These are phyloP conservation scores for Drosophila saltans DNA, from an alignment of 1,140 invertebrate genomes.

Conservation along the genomic window DNA sequence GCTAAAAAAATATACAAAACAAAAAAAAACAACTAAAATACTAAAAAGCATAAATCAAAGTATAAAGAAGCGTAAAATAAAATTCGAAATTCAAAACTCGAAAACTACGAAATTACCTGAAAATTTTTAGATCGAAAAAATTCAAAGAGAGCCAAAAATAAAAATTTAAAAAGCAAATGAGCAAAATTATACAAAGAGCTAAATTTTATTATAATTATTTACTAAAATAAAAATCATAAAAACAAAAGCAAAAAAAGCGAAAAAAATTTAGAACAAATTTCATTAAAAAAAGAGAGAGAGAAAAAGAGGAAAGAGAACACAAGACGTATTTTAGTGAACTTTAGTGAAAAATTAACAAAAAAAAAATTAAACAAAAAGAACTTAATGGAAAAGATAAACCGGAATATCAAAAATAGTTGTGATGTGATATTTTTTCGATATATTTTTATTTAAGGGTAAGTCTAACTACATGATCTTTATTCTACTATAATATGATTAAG, in stretches of 20 bases:
- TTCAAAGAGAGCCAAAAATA: slow-evolving; percentile 44
- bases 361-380: slow-evolving; percentile 33
- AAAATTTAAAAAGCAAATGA: slow-evolving; percentile 50
- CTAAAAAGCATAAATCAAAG: slow-evolving; percentile 16
- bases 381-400: slow-evolving; percentile 50
- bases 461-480: too few relatives aligned
- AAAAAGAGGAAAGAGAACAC: slow-evolving; percentile 36
- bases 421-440: slow-evolving; percentile 81
- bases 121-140: slow-evolving; percentile 59
- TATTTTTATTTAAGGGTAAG: slow-evolving; percentile 71
- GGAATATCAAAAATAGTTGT: slow-evolving; percentile 73
- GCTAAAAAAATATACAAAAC: background rate
- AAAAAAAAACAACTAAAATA: slow-evolving; percentile 23
- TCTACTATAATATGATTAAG: too few relatives aligned
- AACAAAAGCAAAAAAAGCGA: slow-evolving; percentile 24
- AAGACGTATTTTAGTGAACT: slow-evolving; percentile 33
- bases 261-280: slow-evolving; percentile 35
- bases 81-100: slow-evolving; percentile 36
- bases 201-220: slow-evolving; percentile 76
- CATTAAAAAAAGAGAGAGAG: slow-evolving; percentile 36
- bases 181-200: slow-evolving; percentile 72
- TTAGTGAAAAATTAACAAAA: slow-evolving; percentile 39
- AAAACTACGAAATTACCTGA: slow-evolving; percentile 83
- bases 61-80: slow-evolving; percentile 51
- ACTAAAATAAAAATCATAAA: slow-evolving; percentile 45